Base-by-base conservation (phyloP, 2,797 vertebrate species). In the Kryptolebias ocellatus region DNA sequence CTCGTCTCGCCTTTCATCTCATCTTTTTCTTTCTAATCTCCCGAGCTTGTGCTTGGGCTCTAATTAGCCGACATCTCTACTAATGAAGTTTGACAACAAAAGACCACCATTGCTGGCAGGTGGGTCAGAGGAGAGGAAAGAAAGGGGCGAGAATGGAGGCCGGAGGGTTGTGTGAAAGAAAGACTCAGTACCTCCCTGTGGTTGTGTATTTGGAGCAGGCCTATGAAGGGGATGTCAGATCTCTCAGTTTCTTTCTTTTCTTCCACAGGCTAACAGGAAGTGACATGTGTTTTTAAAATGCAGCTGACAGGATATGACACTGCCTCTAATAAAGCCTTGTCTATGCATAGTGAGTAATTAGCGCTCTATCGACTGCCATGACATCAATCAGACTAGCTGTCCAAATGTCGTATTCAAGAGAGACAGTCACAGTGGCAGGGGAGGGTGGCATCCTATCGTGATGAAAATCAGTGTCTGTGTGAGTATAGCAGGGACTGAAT, bases 51-150 rank as follows among this genome's bases (percentile, higher is more conserved):
- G 76, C 81, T 67, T 16, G 70, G 45, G 76, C 77, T 81, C 80
- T 92, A 93, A 94, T 92, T 93, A 94, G 93, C 93, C 80, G 93
- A 94, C 89, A 89, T 94, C 91, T 95, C 90, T 67, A 60, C 91
- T 95, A 95, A 96, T 93, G 87, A 92, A 93, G 92, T 95, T 94
- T 96, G 96, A 96, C 96, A 97, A 96, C 95, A 96, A 95, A 93
- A 93, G 94, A 95, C 91, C 90, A 90, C 92, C 89, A 76, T 88
- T 56, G 85, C 70, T 84, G 92, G 87, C 90, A 92, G 93, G 92
- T 93, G 75, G 79, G 85, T 83, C 82, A 70, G 70, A 57, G 27
- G 60, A 55, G 31, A n/a, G 47, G 44, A 29, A 27, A 27, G 46
- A 49, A 3, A 42, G 74, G 70, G 67, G 64, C 42, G 45, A 34